Evolutionary conservation across 2,888 invertebrate species (phyloP), one percentile per base, ranked within the genome.

Genomic region (Tetragonula carbonaria): DNA sequence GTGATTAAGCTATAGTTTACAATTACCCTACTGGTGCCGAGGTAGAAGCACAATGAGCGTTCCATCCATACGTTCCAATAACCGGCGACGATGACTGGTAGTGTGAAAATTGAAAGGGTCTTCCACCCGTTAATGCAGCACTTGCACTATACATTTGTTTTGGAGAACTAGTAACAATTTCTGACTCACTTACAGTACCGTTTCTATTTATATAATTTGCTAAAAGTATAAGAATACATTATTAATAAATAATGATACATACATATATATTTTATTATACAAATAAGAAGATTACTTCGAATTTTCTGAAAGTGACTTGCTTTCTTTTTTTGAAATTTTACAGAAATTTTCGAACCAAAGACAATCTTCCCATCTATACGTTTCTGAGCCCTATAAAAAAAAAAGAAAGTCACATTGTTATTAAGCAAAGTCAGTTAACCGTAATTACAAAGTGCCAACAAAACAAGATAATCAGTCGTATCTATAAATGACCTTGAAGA

Each of bases 311-410:
- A 81, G 71, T 81, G 90, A 88, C 79, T 90, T 65, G 92, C 92
- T 82, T 93, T 93, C 80, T 93, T 92, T 85, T 93, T 93, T 38
- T 95, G 94, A 90, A 94, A 95, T 89, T 94, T 94, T 67, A 96
- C 96, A 87, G 94, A 94, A 89, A 97, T 97, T 95, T 97, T 97
- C 85, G 96, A 96, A 21, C 97, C 97, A 95, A 96, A 97, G 74
- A 98, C 97, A 95, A 97, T 96, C 94, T 97, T 97, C 82, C 97
- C 97, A 92, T 98, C 97, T 96, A 98, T 97, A 92, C 98, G 97
- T 94, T 97, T 97, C 92, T 97, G 95, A 87, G 98, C 98, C 95
- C 98, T 98, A 93, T 13, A 92, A 91, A 88, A 70, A 83, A 28
- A 28, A 28, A 86, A 38, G 38, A 38, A 90, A 87, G 86, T 93